These are phyloP conservation scores for Bos taurus DNA, from an alignment of 2,113 vertebrate genomes.

Conservation along the genomic window ARS-UCD2.0 NC_037333.1:45633501-45634000, in stretches of 20 bases:
- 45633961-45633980: not conserved
- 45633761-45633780: not conserved
- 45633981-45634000: not conserved
- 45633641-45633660: not conserved
- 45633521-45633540: not conserved
- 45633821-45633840: not conserved
- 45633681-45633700: not conserved
- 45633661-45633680: not conserved
- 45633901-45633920: not conserved
- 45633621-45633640: not conserved
- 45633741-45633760: not conserved
- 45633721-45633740: not conserved
- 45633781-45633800: not conserved
- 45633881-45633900: not conserved
- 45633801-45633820: not conserved
- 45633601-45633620: not conserved
- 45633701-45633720: not conserved
- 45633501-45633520: not conserved
- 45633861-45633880: not conserved
- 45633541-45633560: not conserved
- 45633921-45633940: not conserved
- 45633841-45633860: not conserved
- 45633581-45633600: not conserved
- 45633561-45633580: not conserved
- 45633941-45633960: not conserved